Conservation (phyloP, 2,113 vertebrate species). For the Rafetus swinhoei region DNA sequence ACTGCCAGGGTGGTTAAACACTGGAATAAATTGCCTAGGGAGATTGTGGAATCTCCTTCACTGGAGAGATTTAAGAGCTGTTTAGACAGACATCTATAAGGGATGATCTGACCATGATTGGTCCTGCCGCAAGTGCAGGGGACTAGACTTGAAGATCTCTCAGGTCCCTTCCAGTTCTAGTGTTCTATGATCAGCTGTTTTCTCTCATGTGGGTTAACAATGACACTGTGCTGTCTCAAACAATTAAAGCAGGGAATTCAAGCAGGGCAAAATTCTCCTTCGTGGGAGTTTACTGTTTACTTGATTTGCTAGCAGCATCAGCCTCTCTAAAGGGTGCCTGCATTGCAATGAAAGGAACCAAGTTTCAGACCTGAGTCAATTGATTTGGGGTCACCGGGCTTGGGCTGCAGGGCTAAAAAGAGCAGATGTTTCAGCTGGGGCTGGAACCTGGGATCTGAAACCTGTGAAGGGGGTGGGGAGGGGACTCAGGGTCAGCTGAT, state of each 20-base stretch:
- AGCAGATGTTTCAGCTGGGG: background rate
- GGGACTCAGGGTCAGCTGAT: background rate
- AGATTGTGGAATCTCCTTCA: no score
- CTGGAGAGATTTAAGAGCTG: no score
- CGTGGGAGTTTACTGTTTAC: background rate
- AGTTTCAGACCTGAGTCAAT: background rate
- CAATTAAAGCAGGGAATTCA: constrained; percentile 25
- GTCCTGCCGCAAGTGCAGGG: no score
- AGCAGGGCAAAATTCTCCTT: constrained; percentile 22
- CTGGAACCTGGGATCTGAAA: background rate
- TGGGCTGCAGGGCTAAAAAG: background rate
- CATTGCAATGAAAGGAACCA: background rate
- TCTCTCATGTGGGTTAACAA: background rate
- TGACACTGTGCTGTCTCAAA: constrained; percentile 29
- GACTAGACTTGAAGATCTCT: no score
- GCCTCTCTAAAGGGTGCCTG: background rate
- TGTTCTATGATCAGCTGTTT: constrained; percentile 41
- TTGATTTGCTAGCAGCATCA: constrained; percentile 6
- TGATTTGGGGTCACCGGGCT: background rate
- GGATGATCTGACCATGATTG: no score
- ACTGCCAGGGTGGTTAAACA: no score
- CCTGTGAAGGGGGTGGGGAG: background rate
- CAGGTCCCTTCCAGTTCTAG: no score
- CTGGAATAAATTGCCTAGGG: no score
- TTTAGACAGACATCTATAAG: no score